Conservation (phyloP, 2,888 invertebrate species). For the Hecatera dysodea region DNA sequence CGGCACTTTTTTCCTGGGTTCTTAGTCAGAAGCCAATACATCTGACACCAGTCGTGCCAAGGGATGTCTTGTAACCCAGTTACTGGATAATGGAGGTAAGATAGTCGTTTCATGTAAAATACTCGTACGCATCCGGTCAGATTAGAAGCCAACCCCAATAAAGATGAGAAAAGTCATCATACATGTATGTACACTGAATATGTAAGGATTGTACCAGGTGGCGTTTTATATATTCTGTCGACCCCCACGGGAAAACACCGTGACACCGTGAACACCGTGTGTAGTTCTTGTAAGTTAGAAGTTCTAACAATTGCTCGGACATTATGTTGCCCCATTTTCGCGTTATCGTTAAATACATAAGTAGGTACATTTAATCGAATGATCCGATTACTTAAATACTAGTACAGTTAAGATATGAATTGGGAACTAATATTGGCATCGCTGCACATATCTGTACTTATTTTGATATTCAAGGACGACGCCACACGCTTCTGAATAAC, state of each 20-base stretch:
- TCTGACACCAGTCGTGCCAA: too few relatives aligned
- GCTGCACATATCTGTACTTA: constrained; percentile 8
- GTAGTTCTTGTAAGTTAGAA: not conserved
- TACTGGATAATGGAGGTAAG: too few relatives aligned
- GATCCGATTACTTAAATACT: constrained; percentile 15
- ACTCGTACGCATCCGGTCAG: too few relatives aligned
- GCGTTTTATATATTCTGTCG: not conserved
- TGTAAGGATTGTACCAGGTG: not conserved
- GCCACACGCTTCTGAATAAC: constrained; percentile 1
- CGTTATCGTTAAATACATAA: constrained; percentile 27
- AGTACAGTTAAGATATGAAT: constrained; percentile 2
- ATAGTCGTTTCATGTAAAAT: too few relatives aligned
- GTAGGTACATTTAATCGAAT: not conserved
- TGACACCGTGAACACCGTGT: too few relatives aligned
- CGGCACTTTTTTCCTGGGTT: too few relatives aligned
- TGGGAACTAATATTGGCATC: constrained; percentile 14
- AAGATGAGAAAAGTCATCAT: too few relatives aligned
- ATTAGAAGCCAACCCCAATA: too few relatives aligned
- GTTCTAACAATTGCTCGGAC: not conserved
- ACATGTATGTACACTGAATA: too few relatives aligned
- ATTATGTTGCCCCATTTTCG: constrained; percentile 1
- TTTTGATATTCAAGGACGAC: constrained; percentile 22
- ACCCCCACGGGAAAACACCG: accelerated
- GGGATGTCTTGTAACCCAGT: too few relatives aligned
- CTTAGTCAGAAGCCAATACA: too few relatives aligned